phyloP scores from a whole-genome alignment of 2,113 vertebrate species.

The Python bivittatus region DNA sequence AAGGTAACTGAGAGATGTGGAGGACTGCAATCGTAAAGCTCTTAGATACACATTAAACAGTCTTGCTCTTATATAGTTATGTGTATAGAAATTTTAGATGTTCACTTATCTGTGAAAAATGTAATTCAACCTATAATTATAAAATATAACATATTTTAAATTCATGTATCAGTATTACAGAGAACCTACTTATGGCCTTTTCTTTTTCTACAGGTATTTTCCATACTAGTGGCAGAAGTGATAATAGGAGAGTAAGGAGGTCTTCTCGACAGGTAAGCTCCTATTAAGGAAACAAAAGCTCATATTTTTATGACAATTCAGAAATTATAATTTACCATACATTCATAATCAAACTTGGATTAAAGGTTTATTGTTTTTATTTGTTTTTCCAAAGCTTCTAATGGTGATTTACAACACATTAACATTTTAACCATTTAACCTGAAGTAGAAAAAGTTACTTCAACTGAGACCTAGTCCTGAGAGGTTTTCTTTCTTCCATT shows the following conservation, averaged over 20 bases:
- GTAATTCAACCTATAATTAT: background rate
- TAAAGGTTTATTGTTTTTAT: background rate
- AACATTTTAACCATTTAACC: background rate
- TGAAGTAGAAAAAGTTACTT: background rate
- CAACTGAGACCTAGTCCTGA: background rate
- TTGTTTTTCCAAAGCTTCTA: background rate
- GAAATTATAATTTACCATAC: background rate
- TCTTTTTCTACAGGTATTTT: constrained; percentile 94
- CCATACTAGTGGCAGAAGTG: constrained; percentile 94
- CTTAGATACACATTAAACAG: background rate
- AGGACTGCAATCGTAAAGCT: background rate
- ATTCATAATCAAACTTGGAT: background rate
- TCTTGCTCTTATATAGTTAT: background rate
- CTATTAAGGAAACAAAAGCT: constrained; percentile 67
- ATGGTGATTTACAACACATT: background rate
- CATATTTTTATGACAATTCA: background rate
- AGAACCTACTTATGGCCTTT: constrained; percentile 83
- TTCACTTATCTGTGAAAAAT: background rate
- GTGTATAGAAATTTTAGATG: background rate
- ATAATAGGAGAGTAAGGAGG: constrained; percentile 91
- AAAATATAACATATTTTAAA: background rate
- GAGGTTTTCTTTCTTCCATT: background rate
- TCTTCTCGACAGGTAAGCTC: constrained; percentile 96
- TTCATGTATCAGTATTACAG: background rate
- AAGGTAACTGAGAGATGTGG: background rate